These are phyloP conservation scores for Hyles euphorbiae DNA, from an alignment of 1,140 invertebrate species.

Conservation along the genomic window DNA sequence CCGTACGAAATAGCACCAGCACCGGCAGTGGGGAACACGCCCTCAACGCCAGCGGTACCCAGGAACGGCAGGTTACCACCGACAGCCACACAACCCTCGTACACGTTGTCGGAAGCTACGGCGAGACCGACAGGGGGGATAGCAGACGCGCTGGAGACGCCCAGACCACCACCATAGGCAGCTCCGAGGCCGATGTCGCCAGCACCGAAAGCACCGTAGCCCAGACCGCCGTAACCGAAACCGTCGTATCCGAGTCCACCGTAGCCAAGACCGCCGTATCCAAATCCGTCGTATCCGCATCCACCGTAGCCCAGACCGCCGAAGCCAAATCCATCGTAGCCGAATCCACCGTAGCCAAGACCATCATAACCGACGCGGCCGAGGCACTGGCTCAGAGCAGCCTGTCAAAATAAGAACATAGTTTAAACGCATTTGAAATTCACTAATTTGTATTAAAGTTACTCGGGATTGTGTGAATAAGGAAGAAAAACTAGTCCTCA, in stretches of 20 bases:
- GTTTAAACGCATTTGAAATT: neutral
- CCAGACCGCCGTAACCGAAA: constrained; percentile 21
- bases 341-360: too few species aligned
- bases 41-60: constrained; percentile 21
- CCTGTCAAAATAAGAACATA: neutral
- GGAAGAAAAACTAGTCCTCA: too few species aligned
- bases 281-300: neutral
- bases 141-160: constrained; percentile 9
- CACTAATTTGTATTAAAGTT: neutral
- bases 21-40: constrained; percentile 29
- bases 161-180: constrained; percentile 20
- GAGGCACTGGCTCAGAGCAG: too few species aligned
- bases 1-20: constrained; percentile 25
- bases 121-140: constrained; percentile 3
- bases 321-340: too few species aligned
- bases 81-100: constrained; percentile 12
- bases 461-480: too few species aligned
- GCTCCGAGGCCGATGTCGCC: constrained; percentile 4
- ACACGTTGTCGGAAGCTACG: constrained; percentile 5
- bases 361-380: too few species aligned
- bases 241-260: neutral
- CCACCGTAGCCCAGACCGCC: neutral
- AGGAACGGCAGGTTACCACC: constrained; percentile 11
- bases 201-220: neutral
- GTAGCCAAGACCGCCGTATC: neutral